Conservation (phyloP, 2,113 vertebrate genomes). For the Hippolais icterina region DNA sequence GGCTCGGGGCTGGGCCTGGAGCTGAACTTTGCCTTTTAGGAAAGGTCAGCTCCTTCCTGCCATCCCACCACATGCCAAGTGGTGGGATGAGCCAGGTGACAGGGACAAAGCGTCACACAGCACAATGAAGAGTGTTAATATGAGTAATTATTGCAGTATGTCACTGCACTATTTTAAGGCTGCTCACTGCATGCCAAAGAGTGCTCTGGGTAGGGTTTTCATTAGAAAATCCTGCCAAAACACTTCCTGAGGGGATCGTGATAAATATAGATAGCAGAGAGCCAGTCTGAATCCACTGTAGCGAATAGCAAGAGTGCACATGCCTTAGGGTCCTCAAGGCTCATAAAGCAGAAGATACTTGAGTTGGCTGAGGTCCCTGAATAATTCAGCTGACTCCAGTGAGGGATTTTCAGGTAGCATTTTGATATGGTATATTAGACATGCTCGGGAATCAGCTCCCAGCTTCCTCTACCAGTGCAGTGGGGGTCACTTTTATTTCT, state of each 20-base stretch:
- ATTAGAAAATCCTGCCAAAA: slow-evolving; percentile 69
- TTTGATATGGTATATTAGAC: background rate
- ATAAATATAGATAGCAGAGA: slow-evolving; percentile 71
- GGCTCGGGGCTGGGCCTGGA: accelerated
- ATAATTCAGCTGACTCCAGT: slow-evolving; percentile 35
- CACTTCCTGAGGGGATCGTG: slow-evolving; percentile 66
- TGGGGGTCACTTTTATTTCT: slow-evolving; percentile 28
- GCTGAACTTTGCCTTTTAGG: slow-evolving; percentile 11
- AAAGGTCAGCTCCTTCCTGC: slow-evolving; percentile 16
- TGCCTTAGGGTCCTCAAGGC: slow-evolving; percentile 44
- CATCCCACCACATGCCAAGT: background rate
- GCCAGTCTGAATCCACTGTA: slow-evolving; percentile 33
- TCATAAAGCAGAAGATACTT: slow-evolving; percentile 58
- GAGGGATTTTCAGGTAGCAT: slow-evolving; percentile 60
- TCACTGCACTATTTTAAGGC: slow-evolving; percentile 69
- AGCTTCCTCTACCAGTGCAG: background rate
- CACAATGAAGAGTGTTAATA: slow-evolving; percentile 62
- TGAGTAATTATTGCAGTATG: slow-evolving; percentile 71
- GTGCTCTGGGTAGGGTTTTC: slow-evolving; percentile 66
- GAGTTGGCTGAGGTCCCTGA: slow-evolving; percentile 36
- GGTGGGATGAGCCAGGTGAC: background rate
- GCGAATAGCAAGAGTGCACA: background rate
- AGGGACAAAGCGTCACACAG: slow-evolving; percentile 20
- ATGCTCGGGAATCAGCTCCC: background rate
- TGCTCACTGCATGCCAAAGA: slow-evolving; percentile 56